These are phyloP conservation scores for Genyomyrus donnyi DNA, from an alignment of 2,113 vertebrate species.

Conservation along the genomic window DNA sequence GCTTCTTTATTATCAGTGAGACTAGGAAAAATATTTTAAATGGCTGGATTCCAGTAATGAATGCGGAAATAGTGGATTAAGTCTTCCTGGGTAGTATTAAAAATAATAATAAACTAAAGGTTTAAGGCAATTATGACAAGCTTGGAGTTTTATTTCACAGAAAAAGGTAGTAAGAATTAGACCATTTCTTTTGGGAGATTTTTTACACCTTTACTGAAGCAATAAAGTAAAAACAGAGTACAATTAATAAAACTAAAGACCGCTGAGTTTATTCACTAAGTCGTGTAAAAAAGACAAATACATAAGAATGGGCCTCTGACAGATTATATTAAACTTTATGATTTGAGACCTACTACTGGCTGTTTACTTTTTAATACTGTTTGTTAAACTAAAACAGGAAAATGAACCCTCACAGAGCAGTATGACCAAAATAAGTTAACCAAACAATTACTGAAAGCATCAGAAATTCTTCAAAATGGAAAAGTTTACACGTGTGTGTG, in stretches of 20 bases:
- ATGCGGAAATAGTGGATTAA: background rate
- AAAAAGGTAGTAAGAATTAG: background rate
- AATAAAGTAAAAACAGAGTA: background rate
- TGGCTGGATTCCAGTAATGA: background rate
- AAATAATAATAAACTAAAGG: background rate
- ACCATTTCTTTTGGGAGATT: background rate
- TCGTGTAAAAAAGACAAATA: background rate
- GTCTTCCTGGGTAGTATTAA: background rate
- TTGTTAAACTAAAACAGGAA: background rate
- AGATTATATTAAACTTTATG: background rate
- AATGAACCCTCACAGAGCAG: background rate
- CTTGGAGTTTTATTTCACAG: background rate
- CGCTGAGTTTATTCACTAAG: background rate
- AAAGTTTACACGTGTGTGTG: background rate
- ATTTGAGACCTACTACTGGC: background rate
- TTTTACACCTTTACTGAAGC: background rate
- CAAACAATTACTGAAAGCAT: background rate
- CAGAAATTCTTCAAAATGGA: background rate
- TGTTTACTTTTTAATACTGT: background rate
- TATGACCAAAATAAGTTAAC: background rate
- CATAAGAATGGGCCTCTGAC: background rate
- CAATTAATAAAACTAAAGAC: background rate
- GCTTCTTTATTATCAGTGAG: background rate
- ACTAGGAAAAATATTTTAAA: background rate
- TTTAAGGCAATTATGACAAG: background rate